Base-by-base conservation (phyloP, 64 coral and sea anemone genomes). In the Trachythela sp. region DNA sequence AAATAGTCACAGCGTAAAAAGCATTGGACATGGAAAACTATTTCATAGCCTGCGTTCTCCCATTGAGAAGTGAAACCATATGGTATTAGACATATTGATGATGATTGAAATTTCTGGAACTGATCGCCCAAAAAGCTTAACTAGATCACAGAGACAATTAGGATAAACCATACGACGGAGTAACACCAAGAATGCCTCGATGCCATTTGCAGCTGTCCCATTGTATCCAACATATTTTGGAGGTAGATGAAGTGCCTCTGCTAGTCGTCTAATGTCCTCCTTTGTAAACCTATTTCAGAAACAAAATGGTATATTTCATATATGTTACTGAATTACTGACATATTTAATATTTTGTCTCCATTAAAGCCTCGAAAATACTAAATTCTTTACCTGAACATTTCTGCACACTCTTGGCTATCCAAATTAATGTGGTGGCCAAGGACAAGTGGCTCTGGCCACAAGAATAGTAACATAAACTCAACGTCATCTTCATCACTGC, bases 401-500 rank as follows among this genome's bases (percentile, higher is more conserved):
- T 49, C 48, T 15, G 48, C 48, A 49, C 48, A 49, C 7, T 49
- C 48, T 49, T 49, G 48, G n/a, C n/a, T n/a, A n/a, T 26, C 20
- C 8, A 70, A 70, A 26, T 22, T 32, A 9, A 70, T 70, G 8
- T n/a, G 64, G 7, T 7, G 24, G 24, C 64, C 64, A 5, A 70
- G 64, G 64, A 70, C 64, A 70, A n/a, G 7, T 70, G 64, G 64
- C 64, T 70, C 64, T 70, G 64, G 64, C 64, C 64, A 70, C 24
- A 70, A 22, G 24, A 32, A 70, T 70, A 70, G 7, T 70, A 70
- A 70, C 64, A 70, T 70, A 70, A 70, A 8, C 24, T 32, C 64
- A 70, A 70, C 24, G 64, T 70, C 64, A 9, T 70, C 64, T 70
- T 70, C 64, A 32, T 70, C 64, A n/a, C 64, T 70, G 30, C 64